phyloP scores from a whole-genome alignment of 2,888 invertebrate species.

The Campoplex nolae region DNA sequence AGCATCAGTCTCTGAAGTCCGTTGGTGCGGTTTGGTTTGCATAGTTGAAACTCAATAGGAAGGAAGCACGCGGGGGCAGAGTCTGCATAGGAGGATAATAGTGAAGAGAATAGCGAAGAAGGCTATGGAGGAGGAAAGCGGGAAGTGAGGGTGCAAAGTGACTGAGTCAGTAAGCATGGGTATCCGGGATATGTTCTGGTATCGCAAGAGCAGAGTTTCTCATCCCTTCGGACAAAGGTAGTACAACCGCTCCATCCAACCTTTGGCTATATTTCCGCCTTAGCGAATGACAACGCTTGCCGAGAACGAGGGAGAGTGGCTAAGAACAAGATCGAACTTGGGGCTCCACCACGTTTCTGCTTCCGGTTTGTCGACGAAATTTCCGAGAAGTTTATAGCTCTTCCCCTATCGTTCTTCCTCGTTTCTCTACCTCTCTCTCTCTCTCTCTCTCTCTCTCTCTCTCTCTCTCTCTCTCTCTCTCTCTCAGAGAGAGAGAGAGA shows the following conservation, averaged over 20 bases:
- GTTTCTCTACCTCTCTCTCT: constrained; percentile 9
- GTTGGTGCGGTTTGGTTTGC: constrained; percentile 42
- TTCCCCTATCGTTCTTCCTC: constrained; percentile 6
- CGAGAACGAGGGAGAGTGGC: constrained; percentile 28
- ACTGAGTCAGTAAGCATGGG: constrained; percentile 57
- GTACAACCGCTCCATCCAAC: constrained; percentile 1
- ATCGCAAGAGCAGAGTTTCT: constrained; percentile 44
- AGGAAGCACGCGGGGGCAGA: constrained; percentile 17
- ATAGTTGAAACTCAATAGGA: constrained; percentile 55
- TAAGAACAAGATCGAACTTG: constrained; percentile 65
- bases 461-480: too few relatives aligned
- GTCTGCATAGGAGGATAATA: constrained; percentile 25
- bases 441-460: background rate
- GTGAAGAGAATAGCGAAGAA: constrained; percentile 30
- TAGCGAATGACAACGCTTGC: constrained; percentile 43
- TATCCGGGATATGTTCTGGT: constrained; percentile 56
- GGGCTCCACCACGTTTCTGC: constrained; percentile 42
- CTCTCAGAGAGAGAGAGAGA: background rate
- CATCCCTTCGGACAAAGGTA: background rate
- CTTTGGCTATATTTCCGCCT: background rate
- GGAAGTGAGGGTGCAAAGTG: constrained; percentile 37
- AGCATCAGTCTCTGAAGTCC: constrained; percentile 38
- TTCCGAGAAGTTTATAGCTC: constrained; percentile 50
- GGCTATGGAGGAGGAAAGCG: constrained; percentile 5
- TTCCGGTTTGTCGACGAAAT: constrained; percentile 61